Evolutionary conservation across 2,797 vertebrate species (phyloP).

Genomic region (Centropyge bicolor): DNA sequence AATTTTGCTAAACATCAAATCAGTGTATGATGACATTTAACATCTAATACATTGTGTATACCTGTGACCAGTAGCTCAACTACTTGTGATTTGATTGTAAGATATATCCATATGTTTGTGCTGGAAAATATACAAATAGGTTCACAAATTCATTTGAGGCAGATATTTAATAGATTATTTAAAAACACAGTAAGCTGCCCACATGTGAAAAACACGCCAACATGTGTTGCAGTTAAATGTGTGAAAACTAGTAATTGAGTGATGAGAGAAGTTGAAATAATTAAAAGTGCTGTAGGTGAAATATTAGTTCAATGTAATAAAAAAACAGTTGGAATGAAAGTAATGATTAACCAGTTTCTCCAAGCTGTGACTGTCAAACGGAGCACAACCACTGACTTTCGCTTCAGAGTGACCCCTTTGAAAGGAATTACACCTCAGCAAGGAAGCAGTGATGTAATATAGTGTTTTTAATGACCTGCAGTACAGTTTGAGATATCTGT

Average conservation of each 20-base stretch:
- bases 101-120: not conserved
- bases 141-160: not conserved
- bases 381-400: not conserved
- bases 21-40: not conserved
- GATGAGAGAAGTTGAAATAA: not conserved
- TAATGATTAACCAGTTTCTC: not conserved
- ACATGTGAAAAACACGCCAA: not conserved
- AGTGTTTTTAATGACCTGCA: not conserved
- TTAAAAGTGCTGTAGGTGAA: not conserved
- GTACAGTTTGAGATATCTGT: not conserved
- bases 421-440: not conserved
- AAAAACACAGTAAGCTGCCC: not conserved
- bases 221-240: not conserved
- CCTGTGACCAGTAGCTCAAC: not conserved
- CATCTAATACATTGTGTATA: not conserved
- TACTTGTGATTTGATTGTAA: not conserved
- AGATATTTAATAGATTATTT: not conserved
- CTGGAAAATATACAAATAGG: not conserved
- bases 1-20: not conserved
- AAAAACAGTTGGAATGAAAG: not conserved
- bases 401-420: not conserved
- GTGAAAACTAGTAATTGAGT: not conserved
- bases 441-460: not conserved
- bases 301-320: not conserved
- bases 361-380: not conserved